phyloP scores from a whole-genome alignment of 2,113 vertebrate genomes.

The Girardinichthys multiradiatus region DNA sequence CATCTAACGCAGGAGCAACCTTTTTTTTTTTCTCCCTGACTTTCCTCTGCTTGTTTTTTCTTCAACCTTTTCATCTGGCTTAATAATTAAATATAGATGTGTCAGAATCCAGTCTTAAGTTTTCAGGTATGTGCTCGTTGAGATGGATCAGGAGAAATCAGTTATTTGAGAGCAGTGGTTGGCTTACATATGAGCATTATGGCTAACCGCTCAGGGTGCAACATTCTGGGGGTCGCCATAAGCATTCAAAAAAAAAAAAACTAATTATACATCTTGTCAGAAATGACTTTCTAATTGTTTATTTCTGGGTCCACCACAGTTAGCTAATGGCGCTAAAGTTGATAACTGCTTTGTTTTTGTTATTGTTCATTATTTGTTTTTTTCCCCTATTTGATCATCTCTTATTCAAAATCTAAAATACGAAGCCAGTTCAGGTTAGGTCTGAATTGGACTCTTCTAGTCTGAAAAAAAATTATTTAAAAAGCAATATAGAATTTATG shows the following conservation, averaged over 20 bases:
- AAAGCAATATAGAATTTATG: no score
- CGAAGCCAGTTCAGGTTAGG: no score
- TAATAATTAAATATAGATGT: background rate
- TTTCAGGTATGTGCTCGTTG: background rate
- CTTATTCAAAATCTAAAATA: no score
- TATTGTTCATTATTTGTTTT: no score
- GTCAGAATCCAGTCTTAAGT: background rate
- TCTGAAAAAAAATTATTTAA: no score
- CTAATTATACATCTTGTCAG: no score
- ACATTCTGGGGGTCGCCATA: background rate
- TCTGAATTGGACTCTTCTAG: no score
- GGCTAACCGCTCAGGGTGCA: background rate
- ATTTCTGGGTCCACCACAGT: background rate
- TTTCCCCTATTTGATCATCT: no score
- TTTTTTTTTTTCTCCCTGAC: background rate
- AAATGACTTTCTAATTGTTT: no score
- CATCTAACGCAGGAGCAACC: background rate
- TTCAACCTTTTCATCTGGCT: conserved; percentile 2
- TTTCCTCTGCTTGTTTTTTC: background rate
- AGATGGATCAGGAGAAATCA: no score
- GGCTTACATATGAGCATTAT: no score
- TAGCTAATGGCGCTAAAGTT: background rate
- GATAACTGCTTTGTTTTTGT: background rate
- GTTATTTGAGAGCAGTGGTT: no score
- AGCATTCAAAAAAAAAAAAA: background rate